A percentile compares a stretch with the other conserved stretches of the same genome.
phyloP scores from a whole-genome alignment of 1,140 invertebrate species.

The Caenorhabditis remanei region DNA sequence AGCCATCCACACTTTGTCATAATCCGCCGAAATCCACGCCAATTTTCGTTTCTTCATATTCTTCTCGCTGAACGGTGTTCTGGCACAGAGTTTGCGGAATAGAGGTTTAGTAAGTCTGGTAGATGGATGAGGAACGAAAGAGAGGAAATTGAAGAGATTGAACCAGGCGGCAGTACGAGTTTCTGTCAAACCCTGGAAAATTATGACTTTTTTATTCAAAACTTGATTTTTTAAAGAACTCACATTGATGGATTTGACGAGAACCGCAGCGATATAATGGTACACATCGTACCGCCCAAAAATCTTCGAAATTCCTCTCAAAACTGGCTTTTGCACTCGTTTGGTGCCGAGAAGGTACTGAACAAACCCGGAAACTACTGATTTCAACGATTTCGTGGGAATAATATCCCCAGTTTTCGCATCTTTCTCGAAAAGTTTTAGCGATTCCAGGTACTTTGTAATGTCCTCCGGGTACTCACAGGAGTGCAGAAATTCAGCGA shows the following conservation, averaged over 20 bases:
- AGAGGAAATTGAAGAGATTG: slow-evolving; percentile 47
- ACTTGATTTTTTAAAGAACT: background rate
- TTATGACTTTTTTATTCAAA: background rate
- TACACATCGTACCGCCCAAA: slow-evolving; percentile 50
- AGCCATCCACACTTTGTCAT: slow-evolving; percentile 40
- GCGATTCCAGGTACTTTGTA: slow-evolving; percentile 5
- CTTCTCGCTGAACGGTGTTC: slow-evolving; percentile 16
- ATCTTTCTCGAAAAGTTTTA: slow-evolving; percentile 35
- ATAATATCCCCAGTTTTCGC: slow-evolving; percentile 28
- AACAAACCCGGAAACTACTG: slow-evolving; percentile 7
- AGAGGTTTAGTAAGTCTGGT: background rate
- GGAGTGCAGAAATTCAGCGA: background rate
- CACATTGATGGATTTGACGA: slow-evolving; percentile 18
- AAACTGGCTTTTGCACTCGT: background rate
- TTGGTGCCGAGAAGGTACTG: background rate
- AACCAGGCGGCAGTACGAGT: background rate
- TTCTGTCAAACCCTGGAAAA: background rate
- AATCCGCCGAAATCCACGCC: background rate
- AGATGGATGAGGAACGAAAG: slow-evolving; percentile 18
- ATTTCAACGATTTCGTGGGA: slow-evolving; percentile 33
- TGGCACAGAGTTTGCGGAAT: slow-evolving; percentile 6
- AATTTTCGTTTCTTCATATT: slow-evolving; percentile 14
- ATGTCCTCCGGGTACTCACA: slow-evolving; percentile 39
- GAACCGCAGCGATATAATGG: background rate
- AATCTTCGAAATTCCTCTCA: background rate